A percentile compares a stretch with the other conserved stretches of the same genome.
Conservation (phyloP, 1,140 invertebrate species). For the Drosophila tani region DNA sequence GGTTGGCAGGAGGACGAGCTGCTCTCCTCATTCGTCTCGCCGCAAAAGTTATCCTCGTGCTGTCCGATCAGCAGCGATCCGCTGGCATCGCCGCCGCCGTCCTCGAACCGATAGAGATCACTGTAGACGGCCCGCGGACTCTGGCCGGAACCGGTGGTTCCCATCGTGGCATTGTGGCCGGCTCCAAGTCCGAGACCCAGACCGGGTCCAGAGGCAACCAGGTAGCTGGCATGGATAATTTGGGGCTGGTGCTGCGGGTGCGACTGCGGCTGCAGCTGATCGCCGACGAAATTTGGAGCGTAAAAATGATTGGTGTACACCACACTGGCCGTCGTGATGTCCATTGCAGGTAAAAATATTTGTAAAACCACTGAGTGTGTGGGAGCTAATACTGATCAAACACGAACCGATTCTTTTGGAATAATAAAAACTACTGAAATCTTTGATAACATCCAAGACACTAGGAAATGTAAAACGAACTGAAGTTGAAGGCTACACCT, state of each 20-base stretch:
- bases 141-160: not conserved
- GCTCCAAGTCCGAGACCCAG: not conserved
- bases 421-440: slow-evolving; percentile 67
- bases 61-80: slow-evolving; percentile 41
- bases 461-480: slow-evolving; percentile 16
- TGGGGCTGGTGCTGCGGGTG: slow-evolving; percentile 33
- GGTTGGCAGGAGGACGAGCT: slow-evolving; percentile 10
- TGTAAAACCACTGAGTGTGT: slow-evolving; percentile 28
- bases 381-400: slow-evolving; percentile 44
- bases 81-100: slow-evolving; percentile 62
- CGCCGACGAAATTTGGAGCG: slow-evolving; percentile 48
- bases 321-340: slow-evolving; percentile 47
- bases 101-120: slow-evolving; percentile 55
- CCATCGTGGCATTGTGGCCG: not conserved
- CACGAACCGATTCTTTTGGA: slow-evolving; percentile 68
- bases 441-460: slow-evolving; percentile 21
- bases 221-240: slow-evolving; percentile 46
- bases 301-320: slow-evolving; percentile 54
- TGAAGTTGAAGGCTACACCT: slow-evolving; percentile 2
- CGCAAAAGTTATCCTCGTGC: slow-evolving; percentile 18
- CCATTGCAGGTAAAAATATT: slow-evolving; percentile 57
- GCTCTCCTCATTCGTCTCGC: slow-evolving; percentile 4
- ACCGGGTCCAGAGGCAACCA: slow-evolving; percentile 4
- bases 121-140: slow-evolving; percentile 11
- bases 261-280: slow-evolving; percentile 7